Percentiles rank a stretch among this genome's conserved stretches.
These are phyloP conservation scores for Nasonia longicornis DNA, from an alignment of 1,140 invertebrate species.

Conservation along the genomic window DNA sequence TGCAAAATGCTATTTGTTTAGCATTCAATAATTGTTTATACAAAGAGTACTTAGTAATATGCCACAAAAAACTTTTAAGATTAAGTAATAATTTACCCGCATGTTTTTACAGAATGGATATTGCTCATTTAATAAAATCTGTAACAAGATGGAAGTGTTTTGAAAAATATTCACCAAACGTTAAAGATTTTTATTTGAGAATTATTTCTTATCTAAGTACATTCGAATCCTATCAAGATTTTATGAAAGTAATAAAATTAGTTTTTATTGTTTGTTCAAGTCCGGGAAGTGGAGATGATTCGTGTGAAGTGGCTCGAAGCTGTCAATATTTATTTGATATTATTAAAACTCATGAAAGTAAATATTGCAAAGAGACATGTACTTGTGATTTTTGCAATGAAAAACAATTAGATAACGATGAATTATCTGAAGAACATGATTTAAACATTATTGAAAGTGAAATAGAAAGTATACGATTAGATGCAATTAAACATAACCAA, in stretches of 20 bases:
- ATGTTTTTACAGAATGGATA: slow-evolving; percentile 10
- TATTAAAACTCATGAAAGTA: background rate
- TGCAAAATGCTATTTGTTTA: too few relatives aligned
- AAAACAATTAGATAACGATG: background rate
- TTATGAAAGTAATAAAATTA: background rate
- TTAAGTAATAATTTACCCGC: background rate
- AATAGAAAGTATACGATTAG: background rate
- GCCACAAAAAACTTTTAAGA: too few relatives aligned
- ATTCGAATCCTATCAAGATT: background rate
- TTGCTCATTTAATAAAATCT: slow-evolving; percentile 14
- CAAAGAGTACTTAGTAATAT: too few relatives aligned
- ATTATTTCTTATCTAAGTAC: slow-evolving; percentile 2
- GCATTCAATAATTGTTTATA: too few relatives aligned
- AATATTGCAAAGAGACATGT: background rate
- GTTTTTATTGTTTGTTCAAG: background rate
- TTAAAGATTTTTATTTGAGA: slow-evolving; percentile 15
- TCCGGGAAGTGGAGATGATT: background rate
- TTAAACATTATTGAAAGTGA: background rate
- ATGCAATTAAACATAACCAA: background rate
- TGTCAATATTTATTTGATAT: background rate
- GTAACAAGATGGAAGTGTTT: background rate
- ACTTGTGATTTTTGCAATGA: slow-evolving; percentile 17
- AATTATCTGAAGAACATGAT: background rate
- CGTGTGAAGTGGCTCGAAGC: background rate
- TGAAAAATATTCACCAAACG: background rate